Evolutionary conservation across 2,797 vertebrate genomes (phyloP).

Genomic region (Florisuga fusca): DNA sequence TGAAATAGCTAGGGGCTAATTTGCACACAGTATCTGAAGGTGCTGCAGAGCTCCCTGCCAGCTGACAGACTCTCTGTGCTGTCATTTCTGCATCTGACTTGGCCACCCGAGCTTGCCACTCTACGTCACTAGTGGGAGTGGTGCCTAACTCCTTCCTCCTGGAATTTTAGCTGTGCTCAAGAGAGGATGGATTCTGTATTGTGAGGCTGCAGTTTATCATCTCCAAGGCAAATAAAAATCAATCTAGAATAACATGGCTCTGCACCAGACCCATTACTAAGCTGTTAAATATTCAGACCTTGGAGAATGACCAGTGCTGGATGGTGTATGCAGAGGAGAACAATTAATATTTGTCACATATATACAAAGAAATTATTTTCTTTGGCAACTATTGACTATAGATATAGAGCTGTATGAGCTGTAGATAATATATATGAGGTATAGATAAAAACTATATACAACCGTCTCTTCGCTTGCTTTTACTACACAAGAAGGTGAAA

Average conservation of each 20-base stretch:
- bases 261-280: neutral
- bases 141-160: neutral
- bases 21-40: neutral
- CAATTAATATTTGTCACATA: neutral
- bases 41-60: neutral
- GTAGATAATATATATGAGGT: neutral
- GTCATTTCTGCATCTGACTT: neutral
- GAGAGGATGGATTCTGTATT: neutral
- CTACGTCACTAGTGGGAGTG: neutral
- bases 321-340: neutral
- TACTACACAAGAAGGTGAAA: neutral
- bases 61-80: neutral
- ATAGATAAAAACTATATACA: neutral
- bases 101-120: neutral
- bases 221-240: neutral
- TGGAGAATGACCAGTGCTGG: neutral
- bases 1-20: neutral
- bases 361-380: neutral
- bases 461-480: neutral
- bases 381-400: neutral
- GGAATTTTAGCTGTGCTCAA: neutral
- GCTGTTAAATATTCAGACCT: neutral
- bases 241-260: neutral
- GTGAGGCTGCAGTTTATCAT: neutral
- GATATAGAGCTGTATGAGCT: neutral